Percentiles rank a stretch among this genome's conserved stretches.
Conservation (phyloP, 2,113 vertebrate species). For the Casuarius casuarius region DNA sequence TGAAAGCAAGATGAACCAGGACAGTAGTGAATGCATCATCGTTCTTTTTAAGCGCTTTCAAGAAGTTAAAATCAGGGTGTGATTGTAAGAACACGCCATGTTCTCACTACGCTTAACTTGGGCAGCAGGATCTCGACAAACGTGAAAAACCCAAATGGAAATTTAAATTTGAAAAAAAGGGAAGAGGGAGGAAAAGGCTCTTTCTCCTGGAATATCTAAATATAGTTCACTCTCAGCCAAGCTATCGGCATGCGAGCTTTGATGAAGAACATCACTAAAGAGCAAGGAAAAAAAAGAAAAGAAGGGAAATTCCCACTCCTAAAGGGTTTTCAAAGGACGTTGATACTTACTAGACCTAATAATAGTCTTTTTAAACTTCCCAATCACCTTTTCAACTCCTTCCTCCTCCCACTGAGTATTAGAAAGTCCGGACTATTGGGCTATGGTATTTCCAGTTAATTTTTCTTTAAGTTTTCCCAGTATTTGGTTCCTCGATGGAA, state of each 20-base stretch:
- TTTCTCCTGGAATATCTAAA: background rate
- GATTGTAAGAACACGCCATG: background rate
- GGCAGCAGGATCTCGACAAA: background rate
- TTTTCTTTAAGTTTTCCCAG: background rate
- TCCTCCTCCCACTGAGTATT: background rate
- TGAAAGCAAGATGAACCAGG: background rate
- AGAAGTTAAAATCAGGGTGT: background rate
- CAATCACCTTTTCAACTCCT: background rate
- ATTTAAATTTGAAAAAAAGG: background rate
- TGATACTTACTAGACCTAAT: background rate
- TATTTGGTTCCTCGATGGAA: background rate
- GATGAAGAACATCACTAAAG: background rate
- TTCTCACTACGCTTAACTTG: background rate
- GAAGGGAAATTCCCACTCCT: background rate
- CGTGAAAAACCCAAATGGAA: background rate
- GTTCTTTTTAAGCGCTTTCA: background rate
- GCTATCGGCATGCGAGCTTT: background rate
- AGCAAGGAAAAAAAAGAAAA: background rate
- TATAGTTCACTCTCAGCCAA: background rate
- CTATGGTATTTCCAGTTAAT: background rate
- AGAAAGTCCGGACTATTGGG: background rate
- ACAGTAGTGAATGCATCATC: background rate
- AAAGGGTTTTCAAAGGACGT: background rate
- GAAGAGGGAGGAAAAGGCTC: background rate
- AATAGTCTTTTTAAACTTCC: background rate